Conservation (phyloP, 2,797 vertebrate genomes). For the Onychomys torridus region DNA sequence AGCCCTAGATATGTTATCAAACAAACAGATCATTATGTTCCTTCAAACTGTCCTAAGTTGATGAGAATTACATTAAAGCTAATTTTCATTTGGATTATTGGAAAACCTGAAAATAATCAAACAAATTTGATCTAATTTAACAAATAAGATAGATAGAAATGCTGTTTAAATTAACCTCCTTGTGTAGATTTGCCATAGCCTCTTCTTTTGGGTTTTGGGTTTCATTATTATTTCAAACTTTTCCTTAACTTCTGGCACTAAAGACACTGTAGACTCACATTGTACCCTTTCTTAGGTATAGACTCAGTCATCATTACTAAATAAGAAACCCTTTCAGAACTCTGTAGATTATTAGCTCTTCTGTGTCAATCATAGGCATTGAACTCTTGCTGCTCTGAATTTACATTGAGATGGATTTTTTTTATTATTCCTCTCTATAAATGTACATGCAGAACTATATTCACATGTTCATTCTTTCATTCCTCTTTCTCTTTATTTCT, state of each 20-base stretch:
- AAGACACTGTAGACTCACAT: neutral
- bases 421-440: neutral
- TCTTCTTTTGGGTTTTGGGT: neutral
- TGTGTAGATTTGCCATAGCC: neutral
- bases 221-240: neutral
- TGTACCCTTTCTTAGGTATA: neutral
- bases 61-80: conserved; percentile 11
- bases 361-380: neutral
- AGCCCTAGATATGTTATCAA: neutral
- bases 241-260: neutral
- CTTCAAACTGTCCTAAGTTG: neutral
- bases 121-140: neutral
- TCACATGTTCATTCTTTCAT: neutral
- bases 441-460: neutral
- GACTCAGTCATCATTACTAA: neutral
- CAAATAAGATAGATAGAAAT: neutral
- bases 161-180: neutral
- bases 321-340: neutral
- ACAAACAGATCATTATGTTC: neutral
- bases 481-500: neutral
- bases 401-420: neutral
- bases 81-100: neutral
- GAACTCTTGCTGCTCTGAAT: neutral
- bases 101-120: neutral
- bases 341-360: neutral